These are phyloP conservation scores for Eupithecia inturbata DNA, from an alignment of 2,888 invertebrate genomes.

Conservation along the genomic window DNA sequence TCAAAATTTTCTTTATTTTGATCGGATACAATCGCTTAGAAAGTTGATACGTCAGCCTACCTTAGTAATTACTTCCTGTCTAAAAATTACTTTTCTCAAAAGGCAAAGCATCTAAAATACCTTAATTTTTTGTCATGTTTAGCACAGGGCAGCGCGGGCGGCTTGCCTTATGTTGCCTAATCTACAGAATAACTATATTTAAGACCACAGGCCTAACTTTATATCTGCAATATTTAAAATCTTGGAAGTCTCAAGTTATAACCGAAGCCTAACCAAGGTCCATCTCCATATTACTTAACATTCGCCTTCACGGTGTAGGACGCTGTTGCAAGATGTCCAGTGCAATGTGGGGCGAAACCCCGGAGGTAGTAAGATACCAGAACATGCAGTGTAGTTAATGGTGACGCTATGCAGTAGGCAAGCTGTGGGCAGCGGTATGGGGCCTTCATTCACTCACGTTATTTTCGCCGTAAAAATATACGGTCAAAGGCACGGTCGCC, in stretches of 20 bases:
- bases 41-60: no score
- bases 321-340: conserved; percentile 50
- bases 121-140: not conserved
- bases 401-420: not conserved
- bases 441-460: no score
- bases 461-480: no score
- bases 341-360: conserved; percentile 28
- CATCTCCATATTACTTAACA: conserved; percentile 47
- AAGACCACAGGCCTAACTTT: not conserved
- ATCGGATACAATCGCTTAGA: no score
- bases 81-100: not conserved
- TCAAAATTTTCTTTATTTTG: no score
- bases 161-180: no score
- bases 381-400: not conserved
- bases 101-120: no score
- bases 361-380: conserved; percentile 6
- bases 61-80: no score
- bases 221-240: not conserved
- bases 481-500: no score
- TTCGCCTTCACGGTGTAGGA: conserved; percentile 56
- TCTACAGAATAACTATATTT: not conserved
- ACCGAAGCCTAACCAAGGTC: not conserved
- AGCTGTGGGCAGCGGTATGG: not conserved
- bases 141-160: no score
- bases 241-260: not conserved